A percentile compares a stretch with the other conserved stretches of the same genome.
Evolutionary conservation across 2,797 vertebrate species (phyloP).

Genomic region (Ctenosaura bakeri): DNA sequence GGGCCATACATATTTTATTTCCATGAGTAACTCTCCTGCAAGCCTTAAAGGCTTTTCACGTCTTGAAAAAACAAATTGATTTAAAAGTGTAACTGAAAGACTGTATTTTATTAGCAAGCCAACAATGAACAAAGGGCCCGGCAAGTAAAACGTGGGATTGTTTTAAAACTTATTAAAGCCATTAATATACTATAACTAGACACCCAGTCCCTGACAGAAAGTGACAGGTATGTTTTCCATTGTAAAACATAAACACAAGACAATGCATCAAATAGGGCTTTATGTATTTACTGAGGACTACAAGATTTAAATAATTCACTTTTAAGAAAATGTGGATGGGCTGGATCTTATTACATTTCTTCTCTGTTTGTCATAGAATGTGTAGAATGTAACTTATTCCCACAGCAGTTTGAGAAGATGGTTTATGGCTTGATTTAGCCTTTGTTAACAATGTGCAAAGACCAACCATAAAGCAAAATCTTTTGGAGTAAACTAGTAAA

Average conservation of each 20-base stretch:
- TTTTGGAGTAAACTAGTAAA: constrained; percentile 45
- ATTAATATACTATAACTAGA: constrained; percentile 66
- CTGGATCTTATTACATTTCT: constrained; percentile 64
- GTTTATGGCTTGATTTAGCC: constrained; percentile 58
- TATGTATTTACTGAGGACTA: constrained; percentile 61
- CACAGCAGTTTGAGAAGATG: constrained; percentile 57
- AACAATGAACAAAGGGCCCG: constrained; percentile 65
- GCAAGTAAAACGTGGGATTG: constrained; percentile 60
- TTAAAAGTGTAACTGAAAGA: constrained; percentile 68
- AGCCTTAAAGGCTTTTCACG: constrained; percentile 50
- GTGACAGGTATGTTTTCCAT: constrained; percentile 57
- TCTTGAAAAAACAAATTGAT: constrained; percentile 57
- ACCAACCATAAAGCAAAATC: constrained; percentile 60
- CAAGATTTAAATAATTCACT: constrained; percentile 59
- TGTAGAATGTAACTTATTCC: constrained; percentile 53
- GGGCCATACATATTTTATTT: constrained; percentile 42
- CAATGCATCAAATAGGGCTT: constrained; percentile 54
- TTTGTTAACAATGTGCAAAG: constrained; percentile 73
- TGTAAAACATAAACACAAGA: constrained; percentile 55
- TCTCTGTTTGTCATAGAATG: constrained; percentile 53
- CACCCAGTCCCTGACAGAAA: constrained; percentile 61
- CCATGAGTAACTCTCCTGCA: constrained; percentile 8
- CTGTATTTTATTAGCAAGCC: constrained; percentile 61
- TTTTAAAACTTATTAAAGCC: constrained; percentile 68
- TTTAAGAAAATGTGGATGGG: constrained; percentile 56